Evolutionary conservation across 2,888 invertebrate genomes (phyloP).

Genomic region (Caenorhabditis parvicauda): DNA sequence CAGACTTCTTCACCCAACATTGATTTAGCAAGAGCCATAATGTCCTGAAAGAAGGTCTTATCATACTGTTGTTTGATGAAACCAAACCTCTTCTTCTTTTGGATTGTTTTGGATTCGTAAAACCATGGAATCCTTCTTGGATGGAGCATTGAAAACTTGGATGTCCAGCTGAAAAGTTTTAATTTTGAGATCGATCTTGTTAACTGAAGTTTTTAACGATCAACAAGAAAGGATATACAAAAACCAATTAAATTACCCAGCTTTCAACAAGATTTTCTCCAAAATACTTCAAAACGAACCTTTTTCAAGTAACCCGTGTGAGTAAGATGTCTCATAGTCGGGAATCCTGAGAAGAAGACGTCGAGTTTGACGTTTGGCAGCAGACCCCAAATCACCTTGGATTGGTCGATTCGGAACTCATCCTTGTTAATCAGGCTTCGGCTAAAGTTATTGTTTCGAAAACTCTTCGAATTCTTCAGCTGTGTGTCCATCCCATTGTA

Average conservation of each 20-base stretch:
- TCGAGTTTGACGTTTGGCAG: conserved; percentile 73
- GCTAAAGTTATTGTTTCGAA: too few species aligned
- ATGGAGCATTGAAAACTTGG: too few species aligned
- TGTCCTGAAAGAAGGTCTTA: too few species aligned
- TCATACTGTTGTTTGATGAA: too few species aligned
- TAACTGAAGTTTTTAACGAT: too few species aligned
- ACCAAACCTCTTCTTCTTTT: conserved; percentile 8
- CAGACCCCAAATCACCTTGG: conserved; percentile 70
- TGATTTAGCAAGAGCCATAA: too few species aligned
- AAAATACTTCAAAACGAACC: background rate
- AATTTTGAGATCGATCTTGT: too few species aligned
- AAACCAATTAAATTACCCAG: background rate
- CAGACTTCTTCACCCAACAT: conserved; percentile 77
- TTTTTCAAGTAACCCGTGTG: conserved; percentile 71
- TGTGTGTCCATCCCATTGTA: too few species aligned
- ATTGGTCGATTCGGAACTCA: conserved; percentile 61
- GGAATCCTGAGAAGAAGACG: conserved; percentile 84
- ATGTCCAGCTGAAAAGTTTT: conserved; percentile 5
- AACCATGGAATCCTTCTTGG: conserved; percentile 82
- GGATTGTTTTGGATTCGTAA: conserved; percentile 69
- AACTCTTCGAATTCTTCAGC: too few species aligned
- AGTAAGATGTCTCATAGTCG: conserved; percentile 81
- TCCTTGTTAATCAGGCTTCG: conserved; percentile 58
- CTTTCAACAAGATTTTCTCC: background rate
- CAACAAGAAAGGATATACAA: background rate